phyloP scores from a whole-genome alignment of 2,888 invertebrate species.

The Crossocerus cetratus region DNA sequence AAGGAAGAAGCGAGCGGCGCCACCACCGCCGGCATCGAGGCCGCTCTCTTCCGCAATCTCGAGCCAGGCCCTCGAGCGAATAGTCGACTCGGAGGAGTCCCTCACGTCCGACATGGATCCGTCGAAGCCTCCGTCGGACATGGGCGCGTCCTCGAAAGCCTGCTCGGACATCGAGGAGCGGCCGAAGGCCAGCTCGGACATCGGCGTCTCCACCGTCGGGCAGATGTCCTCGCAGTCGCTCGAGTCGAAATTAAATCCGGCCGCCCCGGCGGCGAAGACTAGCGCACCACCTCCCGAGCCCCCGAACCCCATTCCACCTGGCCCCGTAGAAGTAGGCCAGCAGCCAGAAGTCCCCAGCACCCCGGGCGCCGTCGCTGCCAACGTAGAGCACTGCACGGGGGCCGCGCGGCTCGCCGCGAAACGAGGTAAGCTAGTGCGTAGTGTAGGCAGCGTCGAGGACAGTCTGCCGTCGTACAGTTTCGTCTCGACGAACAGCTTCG shows the following conservation, averaged over 20 bases:
- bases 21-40: slow-evolving; percentile 73
- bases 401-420: slow-evolving; percentile 65
- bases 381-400: slow-evolving; percentile 29
- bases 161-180: slow-evolving; percentile 65
- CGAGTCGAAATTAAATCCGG: slow-evolving; percentile 8
- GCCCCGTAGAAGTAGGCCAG: slow-evolving; percentile 21
- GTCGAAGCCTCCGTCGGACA: slow-evolving; percentile 72
- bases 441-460: slow-evolving; percentile 55
- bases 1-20: slow-evolving; percentile 81
- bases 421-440: slow-evolving; percentile 74
- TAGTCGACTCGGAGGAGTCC: slow-evolving; percentile 73
- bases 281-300: background rate
- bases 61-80: slow-evolving; percentile 71
- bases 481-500: slow-evolving; percentile 58
- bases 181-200: slow-evolving; percentile 67
- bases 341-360: background rate
- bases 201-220: slow-evolving; percentile 53
- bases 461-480: slow-evolving; percentile 64
- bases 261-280: slow-evolving; percentile 8
- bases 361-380: slow-evolving; percentile 30
- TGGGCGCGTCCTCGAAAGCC: slow-evolving; percentile 64
- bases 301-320: slow-evolving; percentile 14
- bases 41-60: slow-evolving; percentile 71
- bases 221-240: slow-evolving; percentile 35
- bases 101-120: slow-evolving; percentile 73